Evolutionary conservation across 2,888 invertebrate species (phyloP), one percentile per base, ranked within the genome.

Genomic region (Erynnis tages): DNA sequence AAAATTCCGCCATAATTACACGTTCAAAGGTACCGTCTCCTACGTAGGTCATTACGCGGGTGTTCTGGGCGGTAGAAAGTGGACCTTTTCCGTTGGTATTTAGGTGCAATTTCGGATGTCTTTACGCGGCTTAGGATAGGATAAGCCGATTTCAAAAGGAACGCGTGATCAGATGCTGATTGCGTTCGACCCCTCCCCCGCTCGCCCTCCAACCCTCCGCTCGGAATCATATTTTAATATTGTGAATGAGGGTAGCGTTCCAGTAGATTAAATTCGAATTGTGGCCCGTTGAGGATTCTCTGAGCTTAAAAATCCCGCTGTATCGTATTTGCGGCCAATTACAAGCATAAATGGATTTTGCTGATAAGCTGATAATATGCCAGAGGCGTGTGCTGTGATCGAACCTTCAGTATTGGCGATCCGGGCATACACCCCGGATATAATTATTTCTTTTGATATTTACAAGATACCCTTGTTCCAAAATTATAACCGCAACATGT

Each of bases 61-160:
- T 32, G 8, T 17, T 11, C 38, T 32, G 47, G 19, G 52, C 44
- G 52, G 43, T 48, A 57, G 54, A 41, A 66, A 73, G 59, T 63
- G 57, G 53, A 62, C 63, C 69, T 68, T 69, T 67, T 61, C 17
- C 43, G 27, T 46, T 55, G 30, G 50, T 10, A 25, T 57, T 52
- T 68, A 73, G 67, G 73, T 67, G 52, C 59, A 65, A 52, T 76
- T 72, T 76, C 41, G 65, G 55, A 54, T 62, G 66, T 52, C 43
- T 49, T 53, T 55, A 61, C 59, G 60, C 59, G 67, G 69, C 73
- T 72, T 66, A 69, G 58, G 62, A 54, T 53, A 64, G 73, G 80
- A 81, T 85, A 85, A 87, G 86, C 82, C 77, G 81, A 80, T 85
- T 85, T 84, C 76, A 80, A 80, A 85, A 83, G 83, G 79, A 80